A percentile compares a stretch with the other conserved stretches of the same genome.
Conservation (phyloP, 2,113 vertebrate species). For the Pangasianodon hypophthalmus region DNA sequence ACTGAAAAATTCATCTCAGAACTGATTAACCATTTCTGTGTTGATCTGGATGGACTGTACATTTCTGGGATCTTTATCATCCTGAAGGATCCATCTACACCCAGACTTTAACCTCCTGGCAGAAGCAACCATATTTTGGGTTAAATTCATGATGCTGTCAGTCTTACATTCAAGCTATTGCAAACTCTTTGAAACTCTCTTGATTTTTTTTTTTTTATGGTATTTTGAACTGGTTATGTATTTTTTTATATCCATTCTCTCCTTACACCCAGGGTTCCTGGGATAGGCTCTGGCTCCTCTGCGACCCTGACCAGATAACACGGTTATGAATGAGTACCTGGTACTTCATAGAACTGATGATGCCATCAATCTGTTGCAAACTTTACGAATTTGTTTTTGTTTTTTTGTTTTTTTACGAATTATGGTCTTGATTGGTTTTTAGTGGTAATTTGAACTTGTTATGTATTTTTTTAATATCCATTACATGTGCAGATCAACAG, state of each 20-base stretch:
- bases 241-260: background rate
- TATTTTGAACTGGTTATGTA: background rate
- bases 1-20: background rate
- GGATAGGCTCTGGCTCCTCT: too few relatives aligned
- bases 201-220: background rate
- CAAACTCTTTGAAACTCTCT: background rate
- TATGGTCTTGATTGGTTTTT: too few relatives aligned
- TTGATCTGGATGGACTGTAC: background rate
- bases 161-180: background rate
- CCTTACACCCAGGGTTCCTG: too few relatives aligned
- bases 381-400: too few relatives aligned
- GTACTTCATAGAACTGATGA: too few relatives aligned
- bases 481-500: too few relatives aligned
- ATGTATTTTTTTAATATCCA: too few relatives aligned
- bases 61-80: background rate
- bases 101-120: background rate
- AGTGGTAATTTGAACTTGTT: too few relatives aligned
- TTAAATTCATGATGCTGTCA: background rate
- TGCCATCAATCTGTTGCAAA: too few relatives aligned
- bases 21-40: background rate
- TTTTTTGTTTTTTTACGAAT: background rate
- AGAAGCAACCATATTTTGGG: background rate
- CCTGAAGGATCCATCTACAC: background rate
- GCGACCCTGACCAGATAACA: too few relatives aligned
- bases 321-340: too few relatives aligned